Conservation (phyloP, 2,888 invertebrate genomes). For the Reticulitermes lucifugus region DNA sequence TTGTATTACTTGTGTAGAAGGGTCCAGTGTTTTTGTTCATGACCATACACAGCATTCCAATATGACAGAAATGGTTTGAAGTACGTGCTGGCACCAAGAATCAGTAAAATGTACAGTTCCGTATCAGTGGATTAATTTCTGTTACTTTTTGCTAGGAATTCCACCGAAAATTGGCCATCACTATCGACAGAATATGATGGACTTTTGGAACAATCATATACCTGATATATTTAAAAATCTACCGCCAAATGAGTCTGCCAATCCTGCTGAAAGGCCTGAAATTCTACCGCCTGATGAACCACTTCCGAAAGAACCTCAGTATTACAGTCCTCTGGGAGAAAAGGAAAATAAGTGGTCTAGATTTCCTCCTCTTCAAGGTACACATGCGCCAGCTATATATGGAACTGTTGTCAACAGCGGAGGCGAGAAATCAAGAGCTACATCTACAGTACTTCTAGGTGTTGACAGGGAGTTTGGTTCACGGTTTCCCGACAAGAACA, state of each 20-base stretch:
- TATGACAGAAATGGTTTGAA: too few species aligned
- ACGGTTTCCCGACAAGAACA: neutral
- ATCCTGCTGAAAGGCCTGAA: constrained; percentile 54
- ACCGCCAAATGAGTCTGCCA: constrained; percentile 58
- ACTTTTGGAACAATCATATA: constrained; percentile 87
- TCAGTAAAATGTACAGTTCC: too few species aligned
- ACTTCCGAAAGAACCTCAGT: neutral
- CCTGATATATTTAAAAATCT: constrained; percentile 76
- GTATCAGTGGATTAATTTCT: too few species aligned
- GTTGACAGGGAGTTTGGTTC: constrained; percentile 19
- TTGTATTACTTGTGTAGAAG: too few species aligned
- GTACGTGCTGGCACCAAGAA: too few species aligned
- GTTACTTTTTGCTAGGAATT: constrained; percentile 69
- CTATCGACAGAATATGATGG: constrained; percentile 82
- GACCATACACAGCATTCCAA: too few species aligned
- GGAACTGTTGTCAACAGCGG: constrained; percentile 38
- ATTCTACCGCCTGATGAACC: neutral
- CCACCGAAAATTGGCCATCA: constrained; percentile 79
- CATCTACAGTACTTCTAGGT: neutral
- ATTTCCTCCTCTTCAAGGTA: neutral
- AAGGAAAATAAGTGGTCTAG: neutral
- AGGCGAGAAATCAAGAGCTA: neutral
- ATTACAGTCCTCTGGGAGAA: neutral
- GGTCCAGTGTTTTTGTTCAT: too few species aligned
- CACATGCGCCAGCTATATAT: neutral